Evolutionary conservation across 1,140 invertebrate genomes (phyloP).

Genomic region (Ceratosolen solmsi): DNA sequence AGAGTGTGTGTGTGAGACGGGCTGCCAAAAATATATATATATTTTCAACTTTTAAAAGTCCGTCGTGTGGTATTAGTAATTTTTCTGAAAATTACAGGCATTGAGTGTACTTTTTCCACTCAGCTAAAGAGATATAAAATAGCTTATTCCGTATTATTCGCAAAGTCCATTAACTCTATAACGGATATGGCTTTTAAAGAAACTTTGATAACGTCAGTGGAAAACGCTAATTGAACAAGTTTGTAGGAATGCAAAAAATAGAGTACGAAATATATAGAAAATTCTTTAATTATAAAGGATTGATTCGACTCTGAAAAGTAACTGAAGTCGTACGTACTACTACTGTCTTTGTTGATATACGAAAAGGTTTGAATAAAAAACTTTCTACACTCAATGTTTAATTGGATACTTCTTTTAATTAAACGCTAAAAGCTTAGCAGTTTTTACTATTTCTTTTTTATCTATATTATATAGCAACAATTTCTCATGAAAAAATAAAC

Average conservation of each 20-base stretch:
- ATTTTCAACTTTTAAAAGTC: no score
- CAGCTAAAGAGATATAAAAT: neutral
- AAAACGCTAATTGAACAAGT: conserved; percentile 7
- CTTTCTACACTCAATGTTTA: neutral
- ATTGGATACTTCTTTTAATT: neutral
- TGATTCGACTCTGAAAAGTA: neutral
- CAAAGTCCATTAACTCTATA: neutral
- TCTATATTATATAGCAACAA: no score
- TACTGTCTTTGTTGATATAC: neutral
- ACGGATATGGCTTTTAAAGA: neutral
- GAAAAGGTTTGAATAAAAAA: neutral
- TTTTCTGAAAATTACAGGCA: neutral
- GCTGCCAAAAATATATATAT: no score
- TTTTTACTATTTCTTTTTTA: neutral
- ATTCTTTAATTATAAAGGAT: neutral
- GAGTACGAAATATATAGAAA: neutral
- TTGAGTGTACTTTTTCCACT: neutral
- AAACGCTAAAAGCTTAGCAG: neutral
- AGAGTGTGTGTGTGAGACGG: no score
- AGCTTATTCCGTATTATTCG: neutral
- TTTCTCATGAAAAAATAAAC: no score
- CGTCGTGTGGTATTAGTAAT: neutral
- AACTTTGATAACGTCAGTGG: neutral
- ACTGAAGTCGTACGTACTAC: neutral
- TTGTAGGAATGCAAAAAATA: neutral